Evolutionary conservation across 2,113 vertebrate species (phyloP).

Genomic region (Myotis davidii): DNA sequence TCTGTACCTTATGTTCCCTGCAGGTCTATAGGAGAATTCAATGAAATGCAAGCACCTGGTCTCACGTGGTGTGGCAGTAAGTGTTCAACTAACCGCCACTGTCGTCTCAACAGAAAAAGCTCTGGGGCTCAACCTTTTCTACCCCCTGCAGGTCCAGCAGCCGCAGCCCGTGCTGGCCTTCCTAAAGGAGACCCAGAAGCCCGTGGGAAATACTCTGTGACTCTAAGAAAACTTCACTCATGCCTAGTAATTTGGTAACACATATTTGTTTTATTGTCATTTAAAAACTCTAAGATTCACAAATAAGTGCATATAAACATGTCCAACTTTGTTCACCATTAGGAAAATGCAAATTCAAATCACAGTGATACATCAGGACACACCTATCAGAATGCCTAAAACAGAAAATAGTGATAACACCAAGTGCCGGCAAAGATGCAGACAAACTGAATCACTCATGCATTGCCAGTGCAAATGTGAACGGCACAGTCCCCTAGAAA

Average conservation of each 20-base stretch:
- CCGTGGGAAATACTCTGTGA: neutral
- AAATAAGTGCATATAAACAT: neutral
- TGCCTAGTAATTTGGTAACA: neutral
- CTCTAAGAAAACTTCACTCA: neutral
- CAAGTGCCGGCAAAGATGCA: neutral
- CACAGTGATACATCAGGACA: neutral
- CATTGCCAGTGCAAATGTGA: neutral
- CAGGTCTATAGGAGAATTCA: neutral
- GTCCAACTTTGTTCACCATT: neutral
- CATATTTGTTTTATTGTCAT: neutral
- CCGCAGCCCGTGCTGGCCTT: neutral
- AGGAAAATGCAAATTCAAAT: neutral
- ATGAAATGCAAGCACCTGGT: neutral
- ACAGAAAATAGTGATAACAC: neutral
- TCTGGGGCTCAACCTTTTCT: too few relatives aligned
- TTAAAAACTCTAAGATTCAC: neutral
- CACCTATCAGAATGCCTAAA: neutral
- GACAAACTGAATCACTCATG: neutral
- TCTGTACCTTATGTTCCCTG: neutral
- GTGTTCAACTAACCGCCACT: constrained; percentile 40
- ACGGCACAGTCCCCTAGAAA: neutral
- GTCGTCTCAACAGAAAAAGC: constrained; percentile 60
- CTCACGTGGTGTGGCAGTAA: neutral
- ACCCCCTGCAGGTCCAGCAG: neutral
- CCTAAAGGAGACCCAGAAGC: neutral